Percentiles rank a stretch among this genome's conserved stretches.
These are phyloP conservation scores for Umimayanthus chanpuru DNA, from an alignment of 92 coral and sea anemone species.

Conservation along the genomic window DNA sequence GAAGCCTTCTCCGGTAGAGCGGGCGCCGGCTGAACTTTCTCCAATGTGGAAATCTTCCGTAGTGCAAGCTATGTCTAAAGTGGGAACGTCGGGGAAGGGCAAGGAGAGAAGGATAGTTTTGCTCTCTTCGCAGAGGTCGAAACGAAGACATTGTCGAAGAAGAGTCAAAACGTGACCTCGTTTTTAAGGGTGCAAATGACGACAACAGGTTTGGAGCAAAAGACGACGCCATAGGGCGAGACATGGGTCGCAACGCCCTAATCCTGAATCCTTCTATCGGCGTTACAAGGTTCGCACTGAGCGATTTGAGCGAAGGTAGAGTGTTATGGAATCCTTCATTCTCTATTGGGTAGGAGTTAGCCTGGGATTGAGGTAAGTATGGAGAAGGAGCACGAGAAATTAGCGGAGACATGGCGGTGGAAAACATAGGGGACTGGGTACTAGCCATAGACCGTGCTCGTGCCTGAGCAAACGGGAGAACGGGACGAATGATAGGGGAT, in stretches of 20 bases:
- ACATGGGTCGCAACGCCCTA: not conserved
- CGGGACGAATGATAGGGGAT: conserved; percentile 21
- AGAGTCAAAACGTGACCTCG: conserved; percentile 25
- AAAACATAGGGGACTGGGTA: conserved; percentile 9
- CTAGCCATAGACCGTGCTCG: conserved; percentile 38
- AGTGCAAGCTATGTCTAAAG: conserved; percentile 16
- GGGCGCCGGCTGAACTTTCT: conserved; percentile 59
- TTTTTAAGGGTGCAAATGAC: conserved; percentile 28
- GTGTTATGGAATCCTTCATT: conserved; percentile 29
- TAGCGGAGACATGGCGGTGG: conserved; percentile 19
- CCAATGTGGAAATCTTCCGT: conserved; percentile 39
- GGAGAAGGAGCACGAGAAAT: conserved; percentile 18
- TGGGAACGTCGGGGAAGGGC: conserved; percentile 12
- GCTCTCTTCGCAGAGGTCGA: conserved; percentile 29
- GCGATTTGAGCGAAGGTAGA: conserved; percentile 46
- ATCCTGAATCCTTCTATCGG: conserved; percentile 9
- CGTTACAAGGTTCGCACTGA: conserved; percentile 28
- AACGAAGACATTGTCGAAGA: not conserved
- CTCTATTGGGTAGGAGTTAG: conserved; percentile 17
- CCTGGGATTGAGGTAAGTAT: conserved; percentile 25
- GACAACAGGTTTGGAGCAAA: conserved; percentile 37
- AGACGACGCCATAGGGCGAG: conserved; percentile 9
- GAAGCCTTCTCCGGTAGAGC: conserved; percentile 72
- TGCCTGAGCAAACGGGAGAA: conserved; percentile 35
- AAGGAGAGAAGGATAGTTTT: conserved; percentile 4